Evolutionary conservation across 2,888 invertebrate species (phyloP).

Genomic region (Tipula unca): DNA sequence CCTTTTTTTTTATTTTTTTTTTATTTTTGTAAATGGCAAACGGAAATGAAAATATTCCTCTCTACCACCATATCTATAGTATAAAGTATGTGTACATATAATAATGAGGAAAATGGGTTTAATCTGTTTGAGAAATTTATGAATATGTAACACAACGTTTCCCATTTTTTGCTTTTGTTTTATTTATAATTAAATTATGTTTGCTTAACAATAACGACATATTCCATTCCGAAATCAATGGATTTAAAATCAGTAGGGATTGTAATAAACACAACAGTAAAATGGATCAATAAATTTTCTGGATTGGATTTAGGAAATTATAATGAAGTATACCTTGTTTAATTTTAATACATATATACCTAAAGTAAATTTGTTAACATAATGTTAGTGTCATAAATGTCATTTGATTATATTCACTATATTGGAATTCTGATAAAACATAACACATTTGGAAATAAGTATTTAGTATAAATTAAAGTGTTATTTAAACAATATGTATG

Average conservation of each 20-base stretch:
- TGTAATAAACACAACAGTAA: neutral
- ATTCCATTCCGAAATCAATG: neutral
- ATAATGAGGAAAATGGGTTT: neutral
- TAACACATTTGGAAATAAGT: no score
- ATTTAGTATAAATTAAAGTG: no score
- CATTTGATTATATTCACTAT: no score
- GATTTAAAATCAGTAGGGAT: neutral
- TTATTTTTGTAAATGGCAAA: neutral
- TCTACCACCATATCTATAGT: neutral
- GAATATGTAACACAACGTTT: neutral
- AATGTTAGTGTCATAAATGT: no score
- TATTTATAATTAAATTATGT: neutral
- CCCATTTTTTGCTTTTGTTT: neutral
- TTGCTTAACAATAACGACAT: neutral
- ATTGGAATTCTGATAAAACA: no score
- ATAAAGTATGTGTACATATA: neutral
- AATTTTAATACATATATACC: no score
- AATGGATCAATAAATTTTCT: neutral
- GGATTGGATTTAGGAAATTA: no score
- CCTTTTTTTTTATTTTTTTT: neutral
- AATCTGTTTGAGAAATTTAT: neutral
- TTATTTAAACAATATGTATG: no score
- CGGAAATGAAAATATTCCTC: neutral
- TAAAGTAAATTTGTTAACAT: no score
- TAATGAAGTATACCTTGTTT: no score